These are phyloP conservation scores for Fukomys damarensis DNA, from an alignment of 2,113 vertebrate species.

Conservation along the genomic window DNA sequence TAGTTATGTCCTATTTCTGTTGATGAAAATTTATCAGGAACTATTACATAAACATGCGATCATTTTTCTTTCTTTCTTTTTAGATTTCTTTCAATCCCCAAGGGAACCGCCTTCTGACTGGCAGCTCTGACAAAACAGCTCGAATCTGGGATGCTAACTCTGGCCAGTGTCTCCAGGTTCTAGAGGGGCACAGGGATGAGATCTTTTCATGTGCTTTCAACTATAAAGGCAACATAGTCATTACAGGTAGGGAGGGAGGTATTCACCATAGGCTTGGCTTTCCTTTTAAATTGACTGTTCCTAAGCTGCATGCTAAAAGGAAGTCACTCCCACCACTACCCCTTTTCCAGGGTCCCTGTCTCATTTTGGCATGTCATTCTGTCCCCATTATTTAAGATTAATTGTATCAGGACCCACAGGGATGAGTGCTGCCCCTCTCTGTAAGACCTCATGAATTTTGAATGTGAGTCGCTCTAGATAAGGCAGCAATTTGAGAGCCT, in stretches of 20 bases:
- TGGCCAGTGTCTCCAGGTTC: constrained; percentile 92
- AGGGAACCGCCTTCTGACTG: constrained; percentile 92
- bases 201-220: constrained; percentile 98
- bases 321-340: neutral
- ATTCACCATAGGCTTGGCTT: neutral
- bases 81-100: constrained; percentile 97
- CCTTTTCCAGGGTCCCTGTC: neutral
- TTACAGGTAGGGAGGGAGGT: constrained; percentile 88
- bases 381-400: neutral
- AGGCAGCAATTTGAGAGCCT: neutral
- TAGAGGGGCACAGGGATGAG: constrained; percentile 95
- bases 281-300: neutral
- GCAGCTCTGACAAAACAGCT: constrained; percentile 94
- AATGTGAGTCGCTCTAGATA: neutral
- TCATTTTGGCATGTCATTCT: neutral
- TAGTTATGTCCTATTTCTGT: neutral
- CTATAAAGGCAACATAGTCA: constrained; percentile 94
- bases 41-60: neutral
- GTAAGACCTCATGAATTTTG: neutral
- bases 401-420: neutral
- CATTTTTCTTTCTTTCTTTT: neutral
- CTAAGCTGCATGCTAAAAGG: neutral
- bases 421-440: neutral
- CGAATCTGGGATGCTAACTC: constrained; percentile 95
- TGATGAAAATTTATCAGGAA: neutral